Percentiles rank a stretch among this genome's conserved stretches.
Conservation (phyloP, 2,888 invertebrate species). For the Sthenelais limicola region DNA sequence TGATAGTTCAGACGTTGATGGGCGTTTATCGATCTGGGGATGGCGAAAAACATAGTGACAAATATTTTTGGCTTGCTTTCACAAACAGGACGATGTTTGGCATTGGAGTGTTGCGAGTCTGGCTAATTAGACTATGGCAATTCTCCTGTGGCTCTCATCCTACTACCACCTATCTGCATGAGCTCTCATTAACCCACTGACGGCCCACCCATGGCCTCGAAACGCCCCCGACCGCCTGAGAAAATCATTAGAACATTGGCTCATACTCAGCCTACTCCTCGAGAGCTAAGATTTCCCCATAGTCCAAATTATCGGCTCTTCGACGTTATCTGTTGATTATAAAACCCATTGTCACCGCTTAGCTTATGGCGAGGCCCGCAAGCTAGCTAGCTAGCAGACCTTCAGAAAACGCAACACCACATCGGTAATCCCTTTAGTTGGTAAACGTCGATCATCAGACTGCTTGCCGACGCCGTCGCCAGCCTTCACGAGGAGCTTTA, state of each 20-base stretch:
- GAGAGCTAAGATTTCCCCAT: constrained; percentile 32
- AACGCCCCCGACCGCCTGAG: neutral
- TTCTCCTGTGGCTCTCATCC: neutral
- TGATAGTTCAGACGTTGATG: too few relatives aligned
- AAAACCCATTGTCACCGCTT: constrained; percentile 35
- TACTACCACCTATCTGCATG: too few relatives aligned
- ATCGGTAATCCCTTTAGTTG: too few relatives aligned
- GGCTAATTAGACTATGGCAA: neutral
- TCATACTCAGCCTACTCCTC: too few relatives aligned
- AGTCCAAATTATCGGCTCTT: constrained; percentile 29
- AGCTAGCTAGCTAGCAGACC: neutral
- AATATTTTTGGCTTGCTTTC: constrained; percentile 23
- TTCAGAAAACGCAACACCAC: too few relatives aligned
- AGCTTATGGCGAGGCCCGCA: neutral
- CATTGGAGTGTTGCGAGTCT: neutral
- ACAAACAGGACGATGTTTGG: constrained; percentile 25
- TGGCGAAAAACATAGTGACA: too few relatives aligned
- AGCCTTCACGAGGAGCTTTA: neutral
- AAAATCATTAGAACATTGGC: neutral
- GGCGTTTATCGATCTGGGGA: too few relatives aligned
- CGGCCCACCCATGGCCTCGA: neutral
- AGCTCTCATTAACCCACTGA: too few relatives aligned
- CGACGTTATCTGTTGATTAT: constrained; percentile 37
- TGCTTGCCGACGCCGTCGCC: neutral
- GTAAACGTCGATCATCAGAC: too few relatives aligned